These are phyloP conservation scores for Protophormia terraenovae DNA, from an alignment of 2,888 invertebrate genomes.

Conservation along the genomic window DNA sequence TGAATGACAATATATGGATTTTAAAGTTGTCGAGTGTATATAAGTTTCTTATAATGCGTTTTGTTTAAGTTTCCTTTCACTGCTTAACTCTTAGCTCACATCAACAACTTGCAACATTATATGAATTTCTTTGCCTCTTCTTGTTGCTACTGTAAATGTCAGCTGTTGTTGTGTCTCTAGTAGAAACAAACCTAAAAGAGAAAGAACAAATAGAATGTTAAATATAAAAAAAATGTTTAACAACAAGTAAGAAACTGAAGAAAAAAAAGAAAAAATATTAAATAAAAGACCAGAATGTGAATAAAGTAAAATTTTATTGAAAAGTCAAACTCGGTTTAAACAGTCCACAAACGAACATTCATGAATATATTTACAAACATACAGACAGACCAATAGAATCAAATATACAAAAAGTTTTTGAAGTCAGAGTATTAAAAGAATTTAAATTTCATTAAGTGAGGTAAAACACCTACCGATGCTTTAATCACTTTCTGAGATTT, in stretches of 20 bases:
- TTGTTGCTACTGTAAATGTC: constrained; percentile 41
- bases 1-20: constrained; percentile 47
- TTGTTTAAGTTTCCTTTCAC: constrained; percentile 2
- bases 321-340: constrained; percentile 56
- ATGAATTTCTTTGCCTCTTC: constrained; percentile 4
- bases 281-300: constrained; percentile 27
- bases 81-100: constrained; percentile 6
- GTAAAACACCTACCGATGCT: no score
- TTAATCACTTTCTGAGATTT: no score
- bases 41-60: constrained; percentile 20
- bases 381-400: not conserved
- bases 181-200: constrained; percentile 6
- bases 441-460: no score
- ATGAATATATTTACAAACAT: not conserved
- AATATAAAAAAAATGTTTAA: constrained; percentile 31
- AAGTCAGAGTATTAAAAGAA: not conserved
- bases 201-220: not conserved
- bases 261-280: not conserved
- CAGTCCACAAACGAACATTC: not conserved
- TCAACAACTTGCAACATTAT: not conserved
- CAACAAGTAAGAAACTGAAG: constrained; percentile 5
- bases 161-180: constrained; percentile 49
- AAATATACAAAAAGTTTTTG: not conserved
- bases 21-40: constrained; percentile 24
- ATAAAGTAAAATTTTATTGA: constrained; percentile 56